phyloP scores from a whole-genome alignment of 2,888 invertebrate species.

The Eucriotettix oculatus region DNA sequence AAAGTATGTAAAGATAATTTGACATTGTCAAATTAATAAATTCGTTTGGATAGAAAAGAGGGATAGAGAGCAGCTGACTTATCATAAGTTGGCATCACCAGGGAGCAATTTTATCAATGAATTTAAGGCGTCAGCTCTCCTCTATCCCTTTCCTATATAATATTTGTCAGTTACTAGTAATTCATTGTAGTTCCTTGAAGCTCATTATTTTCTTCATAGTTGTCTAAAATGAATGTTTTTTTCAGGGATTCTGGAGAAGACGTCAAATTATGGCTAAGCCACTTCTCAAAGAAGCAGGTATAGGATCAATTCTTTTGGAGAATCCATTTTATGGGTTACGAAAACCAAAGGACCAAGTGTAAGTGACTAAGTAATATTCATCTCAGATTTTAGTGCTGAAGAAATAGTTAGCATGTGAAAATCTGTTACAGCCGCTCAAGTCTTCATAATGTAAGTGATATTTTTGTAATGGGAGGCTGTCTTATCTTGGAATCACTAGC shows the following conservation, averaged over 20 bases:
- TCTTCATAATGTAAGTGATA: conserved; percentile 87
- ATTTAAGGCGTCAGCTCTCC: no score
- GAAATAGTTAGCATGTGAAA: background rate
- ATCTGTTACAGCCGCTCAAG: conserved; percentile 54
- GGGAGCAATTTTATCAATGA: no score
- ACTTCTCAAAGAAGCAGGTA: conserved; percentile 70
- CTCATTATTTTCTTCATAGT: conserved; percentile 89
- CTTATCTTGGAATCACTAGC: conserved; percentile 84
- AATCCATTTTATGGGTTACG: conserved; percentile 90
- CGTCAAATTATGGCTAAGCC: conserved; percentile 82
- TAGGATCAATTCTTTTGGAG: conserved; percentile 86
- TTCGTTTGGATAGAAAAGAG: no score
- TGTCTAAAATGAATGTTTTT: conserved; percentile 1
- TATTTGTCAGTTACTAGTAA: no score
- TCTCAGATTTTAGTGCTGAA: background rate
- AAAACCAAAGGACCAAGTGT: conserved; percentile 78
- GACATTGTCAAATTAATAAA: no score
- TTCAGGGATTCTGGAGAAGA: conserved; percentile 78
- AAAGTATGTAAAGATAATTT: no score
- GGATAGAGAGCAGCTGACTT: no score
- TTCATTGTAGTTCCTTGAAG: conserved; percentile 21
- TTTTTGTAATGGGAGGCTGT: conserved; percentile 98
- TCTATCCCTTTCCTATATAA: no score
- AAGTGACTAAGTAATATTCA: conserved; percentile 22
- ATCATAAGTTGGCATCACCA: no score